Evolutionary conservation across 2,797 vertebrate genomes (phyloP).

Genomic region (Gastrophryne carolinensis): DNA sequence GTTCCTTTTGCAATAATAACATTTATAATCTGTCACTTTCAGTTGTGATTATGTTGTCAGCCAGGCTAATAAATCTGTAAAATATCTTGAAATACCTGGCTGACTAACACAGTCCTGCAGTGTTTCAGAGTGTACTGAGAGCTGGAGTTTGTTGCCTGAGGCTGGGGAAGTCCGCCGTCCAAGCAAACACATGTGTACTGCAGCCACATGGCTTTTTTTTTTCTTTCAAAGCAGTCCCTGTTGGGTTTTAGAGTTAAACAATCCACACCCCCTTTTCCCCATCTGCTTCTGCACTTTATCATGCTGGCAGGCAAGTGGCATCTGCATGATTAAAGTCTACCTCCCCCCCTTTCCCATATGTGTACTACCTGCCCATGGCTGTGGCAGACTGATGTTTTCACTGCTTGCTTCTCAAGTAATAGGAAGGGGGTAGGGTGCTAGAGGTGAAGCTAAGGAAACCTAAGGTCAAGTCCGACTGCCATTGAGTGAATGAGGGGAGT

Average conservation of each 20-base stretch:
- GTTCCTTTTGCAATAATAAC: constrained; percentile 64
- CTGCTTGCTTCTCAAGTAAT: constrained; percentile 43
- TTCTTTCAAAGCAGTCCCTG: constrained; percentile 57
- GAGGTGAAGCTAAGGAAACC: constrained; percentile 51
- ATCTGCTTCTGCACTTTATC: constrained; percentile 67
- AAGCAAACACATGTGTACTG: constrained; percentile 46
- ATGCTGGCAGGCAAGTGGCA: constrained; percentile 61
- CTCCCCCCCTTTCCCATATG: constrained; percentile 53
- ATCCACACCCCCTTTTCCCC: constrained; percentile 54
- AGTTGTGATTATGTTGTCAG: constrained; percentile 73
- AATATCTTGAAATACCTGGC: constrained; percentile 68
- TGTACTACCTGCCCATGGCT: constrained; percentile 58
- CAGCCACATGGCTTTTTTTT: constrained; percentile 52
- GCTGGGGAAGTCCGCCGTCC: constrained; percentile 58
- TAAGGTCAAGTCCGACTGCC: constrained; percentile 49
- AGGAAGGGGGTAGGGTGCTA: constrained; percentile 46
- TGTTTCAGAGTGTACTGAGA: constrained; percentile 63
- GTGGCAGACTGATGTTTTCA: constrained; percentile 52
- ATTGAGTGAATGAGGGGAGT: constrained; percentile 46
- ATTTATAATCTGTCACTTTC: constrained; percentile 71
- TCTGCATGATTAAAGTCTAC: constrained; percentile 66
- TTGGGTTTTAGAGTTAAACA: constrained; percentile 67
- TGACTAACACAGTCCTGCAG: constrained; percentile 64
- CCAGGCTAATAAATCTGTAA: constrained; percentile 70
- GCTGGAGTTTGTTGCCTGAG: constrained; percentile 63